phyloP scores from a whole-genome alignment of 2,888 invertebrate genomes.

The Hirudinaria manillensis region DNA sequence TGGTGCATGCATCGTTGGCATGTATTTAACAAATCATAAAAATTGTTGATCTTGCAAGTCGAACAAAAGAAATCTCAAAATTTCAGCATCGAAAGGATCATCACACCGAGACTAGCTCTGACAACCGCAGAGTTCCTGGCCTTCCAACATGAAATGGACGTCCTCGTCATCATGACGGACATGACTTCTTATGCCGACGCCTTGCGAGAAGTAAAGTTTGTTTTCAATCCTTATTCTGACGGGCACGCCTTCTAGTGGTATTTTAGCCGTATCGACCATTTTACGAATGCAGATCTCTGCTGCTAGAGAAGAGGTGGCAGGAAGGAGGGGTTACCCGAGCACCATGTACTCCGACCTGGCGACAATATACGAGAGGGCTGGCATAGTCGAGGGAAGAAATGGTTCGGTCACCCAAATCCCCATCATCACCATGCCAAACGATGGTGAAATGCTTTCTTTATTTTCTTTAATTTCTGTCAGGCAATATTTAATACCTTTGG shows the following conservation, averaged over 20 bases:
- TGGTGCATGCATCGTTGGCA: too few relatives aligned
- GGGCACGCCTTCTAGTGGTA: too few relatives aligned
- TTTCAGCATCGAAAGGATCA: constrained; percentile 87
- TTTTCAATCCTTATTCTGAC: not conserved
- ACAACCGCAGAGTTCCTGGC: constrained; percentile 98
- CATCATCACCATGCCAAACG: constrained; percentile 99
- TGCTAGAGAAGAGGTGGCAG: constrained; percentile 98
- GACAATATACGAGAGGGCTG: constrained; percentile 97
- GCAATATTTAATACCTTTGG: not conserved
- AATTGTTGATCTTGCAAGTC: too few relatives aligned
- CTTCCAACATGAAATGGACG: constrained; percentile 99
- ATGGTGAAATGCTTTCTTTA: constrained; percentile 59
- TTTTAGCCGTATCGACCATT: not conserved
- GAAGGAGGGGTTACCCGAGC: constrained; percentile 97
- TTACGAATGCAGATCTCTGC: constrained; percentile 67
- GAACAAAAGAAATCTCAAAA: too few relatives aligned
- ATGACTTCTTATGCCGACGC: constrained; percentile 99
- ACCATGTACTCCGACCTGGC: constrained; percentile 99
- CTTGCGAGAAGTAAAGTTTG: constrained; percentile 76
- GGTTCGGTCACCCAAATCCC: constrained; percentile 99
- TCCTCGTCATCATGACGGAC: constrained; percentile 94
- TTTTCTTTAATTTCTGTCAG: not conserved
- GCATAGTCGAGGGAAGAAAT: constrained; percentile 95
- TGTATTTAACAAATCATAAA: too few relatives aligned
- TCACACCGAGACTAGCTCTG: constrained; percentile 92